phyloP scores from a whole-genome alignment of 2,797 vertebrate genomes.

The Scyliorhinus canicula region DNA sequence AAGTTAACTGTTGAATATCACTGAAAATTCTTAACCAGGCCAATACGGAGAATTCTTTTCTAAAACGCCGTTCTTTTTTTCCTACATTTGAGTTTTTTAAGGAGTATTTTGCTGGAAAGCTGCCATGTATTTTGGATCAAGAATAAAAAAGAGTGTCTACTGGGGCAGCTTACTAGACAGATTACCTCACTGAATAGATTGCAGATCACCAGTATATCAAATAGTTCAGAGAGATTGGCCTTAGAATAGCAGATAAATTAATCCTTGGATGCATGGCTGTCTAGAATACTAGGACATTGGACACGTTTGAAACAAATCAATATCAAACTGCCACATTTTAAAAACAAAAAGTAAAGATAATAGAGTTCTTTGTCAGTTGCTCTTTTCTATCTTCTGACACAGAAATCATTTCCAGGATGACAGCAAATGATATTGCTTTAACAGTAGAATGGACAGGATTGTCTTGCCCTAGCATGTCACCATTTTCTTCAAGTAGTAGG shows the following conservation, averaged over 20 bases:
- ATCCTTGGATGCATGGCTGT: neutral
- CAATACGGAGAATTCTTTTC: neutral
- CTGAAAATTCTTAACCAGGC: neutral
- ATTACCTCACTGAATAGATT: neutral
- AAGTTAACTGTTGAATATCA: neutral
- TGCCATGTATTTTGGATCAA: neutral
- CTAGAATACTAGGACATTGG: neutral
- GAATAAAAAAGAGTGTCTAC: neutral
- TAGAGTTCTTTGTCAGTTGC: neutral
- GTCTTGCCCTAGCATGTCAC: neutral
- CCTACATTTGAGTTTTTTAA: neutral
- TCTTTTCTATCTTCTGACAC: neutral
- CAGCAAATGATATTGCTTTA: neutral
- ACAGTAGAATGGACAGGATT: neutral
- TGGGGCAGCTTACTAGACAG: neutral
- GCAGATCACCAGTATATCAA: neutral
- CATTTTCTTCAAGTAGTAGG: neutral
- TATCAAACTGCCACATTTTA: neutral
- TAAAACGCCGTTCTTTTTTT: neutral
- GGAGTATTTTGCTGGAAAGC: neutral
- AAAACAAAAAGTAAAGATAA: neutral
- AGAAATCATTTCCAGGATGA: neutral
- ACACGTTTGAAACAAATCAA: neutral
- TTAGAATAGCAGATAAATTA: neutral
- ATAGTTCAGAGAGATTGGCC: neutral